These are phyloP conservation scores for Bettongia penicillata DNA, from an alignment of 2,113 vertebrate species.

Conservation along the genomic window DNA sequence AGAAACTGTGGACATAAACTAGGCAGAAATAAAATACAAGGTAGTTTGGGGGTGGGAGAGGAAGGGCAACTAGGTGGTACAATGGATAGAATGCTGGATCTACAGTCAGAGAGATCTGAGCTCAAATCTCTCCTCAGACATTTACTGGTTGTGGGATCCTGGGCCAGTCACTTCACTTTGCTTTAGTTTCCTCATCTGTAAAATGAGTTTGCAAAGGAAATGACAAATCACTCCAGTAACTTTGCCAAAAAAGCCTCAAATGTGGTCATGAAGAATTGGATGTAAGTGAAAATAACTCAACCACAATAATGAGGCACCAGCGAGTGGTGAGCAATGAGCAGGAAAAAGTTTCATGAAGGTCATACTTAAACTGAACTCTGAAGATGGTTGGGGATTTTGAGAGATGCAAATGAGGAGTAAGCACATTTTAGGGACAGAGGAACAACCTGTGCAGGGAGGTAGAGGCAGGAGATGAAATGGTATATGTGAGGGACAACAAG, in stretches of 20 bases:
- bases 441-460: neutral
- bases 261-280: neutral
- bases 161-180: too few relatives aligned
- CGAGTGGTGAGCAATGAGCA: neutral
- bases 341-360: neutral
- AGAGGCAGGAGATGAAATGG: neutral
- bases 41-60: neutral
- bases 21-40: neutral
- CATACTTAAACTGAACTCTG: neutral
- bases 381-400: neutral
- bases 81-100: too few relatives aligned
- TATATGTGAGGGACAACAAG: neutral
- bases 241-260: neutral
- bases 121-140: too few relatives aligned
- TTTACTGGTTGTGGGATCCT: too few relatives aligned
- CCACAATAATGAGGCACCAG: neutral
- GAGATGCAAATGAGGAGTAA: neutral
- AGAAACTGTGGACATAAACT: neutral
- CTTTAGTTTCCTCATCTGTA: neutral
- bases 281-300: neutral
- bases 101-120: too few relatives aligned
- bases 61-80: neutral
- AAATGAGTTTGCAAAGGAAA: neutral
- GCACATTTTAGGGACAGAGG: neutral
- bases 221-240: neutral